Evolutionary conservation across 2,113 vertebrate genomes (phyloP).

Genomic region (Fulica atra): DNA sequence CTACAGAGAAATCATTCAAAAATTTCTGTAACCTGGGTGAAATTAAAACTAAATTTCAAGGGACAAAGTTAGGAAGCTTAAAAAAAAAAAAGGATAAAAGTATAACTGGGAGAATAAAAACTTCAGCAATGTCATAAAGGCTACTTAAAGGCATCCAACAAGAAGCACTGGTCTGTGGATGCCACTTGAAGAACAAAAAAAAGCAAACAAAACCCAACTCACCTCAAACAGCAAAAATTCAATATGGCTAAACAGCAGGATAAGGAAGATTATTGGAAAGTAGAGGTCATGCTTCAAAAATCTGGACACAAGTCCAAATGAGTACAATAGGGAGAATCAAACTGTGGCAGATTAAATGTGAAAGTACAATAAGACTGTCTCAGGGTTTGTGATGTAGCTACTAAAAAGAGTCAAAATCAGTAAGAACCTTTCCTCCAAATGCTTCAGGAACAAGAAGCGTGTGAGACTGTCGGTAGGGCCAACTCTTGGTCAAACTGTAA

Average conservation of each 20-base stretch:
- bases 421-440: background rate
- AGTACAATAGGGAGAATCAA: background rate
- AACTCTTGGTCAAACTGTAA: background rate
- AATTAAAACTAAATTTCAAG: background rate
- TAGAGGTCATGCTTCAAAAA: background rate
- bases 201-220: too few relatives aligned
- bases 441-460: background rate
- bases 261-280: background rate
- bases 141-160: background rate
- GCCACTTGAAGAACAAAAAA: background rate
- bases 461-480: fast-evolving
- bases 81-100: background rate
- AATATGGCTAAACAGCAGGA: background rate
- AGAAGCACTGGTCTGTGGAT: background rate
- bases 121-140: background rate
- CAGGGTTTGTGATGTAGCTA: background rate
- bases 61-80: background rate
- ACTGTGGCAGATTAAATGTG: background rate
- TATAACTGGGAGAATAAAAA: background rate
- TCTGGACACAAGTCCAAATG: background rate
- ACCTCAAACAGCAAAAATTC: too few relatives aligned
- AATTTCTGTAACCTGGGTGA: background rate
- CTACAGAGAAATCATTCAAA: background rate
- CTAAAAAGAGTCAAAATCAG: background rate
- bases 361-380: background rate